Conservation (phyloP, 2,888 invertebrate genomes). For the Ditylenchus weischeri region DNA sequence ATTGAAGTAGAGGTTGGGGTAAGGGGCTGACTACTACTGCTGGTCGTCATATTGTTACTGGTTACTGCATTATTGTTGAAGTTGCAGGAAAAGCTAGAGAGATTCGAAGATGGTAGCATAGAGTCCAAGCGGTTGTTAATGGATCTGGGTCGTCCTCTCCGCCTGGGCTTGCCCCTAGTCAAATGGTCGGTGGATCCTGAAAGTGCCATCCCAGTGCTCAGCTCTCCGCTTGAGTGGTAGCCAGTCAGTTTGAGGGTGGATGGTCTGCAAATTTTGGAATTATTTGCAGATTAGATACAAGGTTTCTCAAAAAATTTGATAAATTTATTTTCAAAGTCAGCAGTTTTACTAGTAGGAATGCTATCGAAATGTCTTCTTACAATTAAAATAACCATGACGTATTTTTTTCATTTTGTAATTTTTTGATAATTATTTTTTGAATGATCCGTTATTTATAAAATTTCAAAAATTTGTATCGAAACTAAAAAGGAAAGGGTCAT, state of each 20-base stretch:
- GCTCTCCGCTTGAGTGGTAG: constrained; percentile 7
- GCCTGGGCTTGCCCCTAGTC: neutral
- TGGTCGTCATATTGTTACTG: constrained; percentile 1
- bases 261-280: neutral
- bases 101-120: neutral
- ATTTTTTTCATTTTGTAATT: neutral
- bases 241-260: neutral
- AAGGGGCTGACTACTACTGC: neutral
- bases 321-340: too few relatives aligned
- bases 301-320: too few relatives aligned
- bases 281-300: too few relatives aligned
- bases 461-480: too few relatives aligned
- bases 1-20: neutral
- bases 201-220: neutral
- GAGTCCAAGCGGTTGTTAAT: constrained; percentile 7
- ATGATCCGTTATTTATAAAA: too few relatives aligned
- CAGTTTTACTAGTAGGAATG: too few relatives aligned
- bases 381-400: neutral
- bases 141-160: constrained; percentile 15
- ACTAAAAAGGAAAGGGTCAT: too few relatives aligned
- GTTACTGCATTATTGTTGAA: neutral
- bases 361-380: constrained; percentile 1
- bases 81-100: neutral
- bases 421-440: neutral
- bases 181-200: neutral